Percentiles rank a stretch among this genome's conserved stretches.
Evolutionary conservation across 2,113 vertebrate species (phyloP).

Genomic region (Calyptomena viridis): DNA sequence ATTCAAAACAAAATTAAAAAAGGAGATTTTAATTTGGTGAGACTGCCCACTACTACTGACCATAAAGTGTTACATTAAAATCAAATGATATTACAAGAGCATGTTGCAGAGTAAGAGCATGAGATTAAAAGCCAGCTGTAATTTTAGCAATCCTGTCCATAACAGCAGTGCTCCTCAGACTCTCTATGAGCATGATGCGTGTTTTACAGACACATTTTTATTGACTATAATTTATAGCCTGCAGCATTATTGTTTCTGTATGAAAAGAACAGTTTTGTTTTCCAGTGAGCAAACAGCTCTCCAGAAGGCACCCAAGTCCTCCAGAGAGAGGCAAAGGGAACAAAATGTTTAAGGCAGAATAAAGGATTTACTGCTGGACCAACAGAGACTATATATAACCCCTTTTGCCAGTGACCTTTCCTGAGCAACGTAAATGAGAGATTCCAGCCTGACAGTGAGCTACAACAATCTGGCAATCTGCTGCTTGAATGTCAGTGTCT

Average conservation of each 20-base stretch:
- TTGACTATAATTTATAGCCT: slow-evolving; percentile 13
- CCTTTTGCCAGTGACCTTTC: background rate
- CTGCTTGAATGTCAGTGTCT: background rate
- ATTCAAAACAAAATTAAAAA: background rate
- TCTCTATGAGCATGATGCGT: background rate
- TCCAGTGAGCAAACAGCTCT: background rate
- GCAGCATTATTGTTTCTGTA: background rate
- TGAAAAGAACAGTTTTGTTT: background rate
- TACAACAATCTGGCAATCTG: background rate
- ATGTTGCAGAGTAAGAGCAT: background rate
- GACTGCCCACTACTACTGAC: background rate
- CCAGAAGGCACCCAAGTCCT: slow-evolving; percentile 9
- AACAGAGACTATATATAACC: background rate
- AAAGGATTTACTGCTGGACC: background rate
- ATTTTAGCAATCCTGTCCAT: background rate
- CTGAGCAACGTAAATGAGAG: background rate
- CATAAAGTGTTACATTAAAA: slow-evolving; percentile 5
- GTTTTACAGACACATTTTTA: background rate
- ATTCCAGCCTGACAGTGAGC: background rate
- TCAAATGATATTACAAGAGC: background rate
- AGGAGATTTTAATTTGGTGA: background rate
- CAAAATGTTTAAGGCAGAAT: background rate
- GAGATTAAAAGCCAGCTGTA: slow-evolving; percentile 25
- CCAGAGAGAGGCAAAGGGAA: background rate
- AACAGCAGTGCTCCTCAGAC: background rate